Percentiles rank a stretch among this genome's conserved stretches.
Evolutionary conservation across 2,113 vertebrate genomes (phyloP).

Genomic region (Lophotis ruficrista): DNA sequence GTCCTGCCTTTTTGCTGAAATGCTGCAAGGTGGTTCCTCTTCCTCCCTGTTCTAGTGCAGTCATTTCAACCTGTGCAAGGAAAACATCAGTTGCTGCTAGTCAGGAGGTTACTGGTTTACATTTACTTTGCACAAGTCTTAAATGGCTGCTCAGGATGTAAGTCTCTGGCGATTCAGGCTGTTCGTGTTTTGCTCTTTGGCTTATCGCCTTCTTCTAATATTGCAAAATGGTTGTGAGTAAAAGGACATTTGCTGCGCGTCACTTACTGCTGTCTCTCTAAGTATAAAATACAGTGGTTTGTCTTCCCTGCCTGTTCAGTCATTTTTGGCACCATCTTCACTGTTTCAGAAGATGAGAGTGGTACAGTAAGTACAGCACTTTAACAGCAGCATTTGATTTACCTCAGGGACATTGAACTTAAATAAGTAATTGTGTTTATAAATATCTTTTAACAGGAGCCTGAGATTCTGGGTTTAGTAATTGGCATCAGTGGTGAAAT

Average conservation of each 20-base stretch:
- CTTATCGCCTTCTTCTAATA: background rate
- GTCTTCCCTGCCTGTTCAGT: conserved; percentile 7
- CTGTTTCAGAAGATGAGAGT: background rate
- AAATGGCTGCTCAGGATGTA: background rate
- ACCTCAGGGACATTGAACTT: conserved; percentile 20
- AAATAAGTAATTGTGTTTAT: conserved; percentile 54
- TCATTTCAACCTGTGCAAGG: background rate
- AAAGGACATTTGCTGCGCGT: conserved; percentile 19
- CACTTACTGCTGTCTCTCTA: conserved; percentile 8
- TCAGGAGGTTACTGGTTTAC: background rate
- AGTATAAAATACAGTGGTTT: conserved; percentile 20
- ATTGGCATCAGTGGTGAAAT: background rate
- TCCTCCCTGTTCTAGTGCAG: background rate
- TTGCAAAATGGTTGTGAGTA: background rate
- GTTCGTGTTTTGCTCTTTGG: conserved; percentile 8
- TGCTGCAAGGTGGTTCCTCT: background rate
- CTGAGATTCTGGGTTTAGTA: background rate
- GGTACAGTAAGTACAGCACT: conserved; percentile 20
- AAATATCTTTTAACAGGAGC: background rate
- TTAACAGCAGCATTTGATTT: conserved; percentile 33
- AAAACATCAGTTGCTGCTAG: background rate
- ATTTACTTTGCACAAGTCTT: background rate
- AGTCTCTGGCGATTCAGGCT: background rate
- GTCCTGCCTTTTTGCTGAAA: background rate
- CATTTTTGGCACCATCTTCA: conserved; percentile 35